Conservation (phyloP, 2,113 vertebrate species). For the Sinocyclocheilus anophthalmus region DNA sequence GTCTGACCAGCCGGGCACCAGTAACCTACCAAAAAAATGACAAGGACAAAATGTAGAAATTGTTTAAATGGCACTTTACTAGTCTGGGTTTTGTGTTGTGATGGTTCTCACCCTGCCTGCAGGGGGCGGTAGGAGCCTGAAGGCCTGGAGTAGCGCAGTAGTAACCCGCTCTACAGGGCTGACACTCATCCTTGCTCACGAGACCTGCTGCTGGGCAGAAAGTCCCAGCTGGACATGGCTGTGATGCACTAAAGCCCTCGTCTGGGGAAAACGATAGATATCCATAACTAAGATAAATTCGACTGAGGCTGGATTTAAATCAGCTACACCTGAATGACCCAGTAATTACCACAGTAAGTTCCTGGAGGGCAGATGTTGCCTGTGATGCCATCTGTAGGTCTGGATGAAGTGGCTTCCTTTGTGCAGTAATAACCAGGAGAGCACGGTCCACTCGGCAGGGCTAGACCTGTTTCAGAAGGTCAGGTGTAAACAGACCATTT, state of each 20-base stretch:
- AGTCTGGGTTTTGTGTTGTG: background rate
- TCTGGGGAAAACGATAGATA: slow-evolving; percentile 65
- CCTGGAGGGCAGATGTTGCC: slow-evolving; percentile 86
- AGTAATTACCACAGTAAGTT: slow-evolving; percentile 82
- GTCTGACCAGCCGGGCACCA: slow-evolving; percentile 79
- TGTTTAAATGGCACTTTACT: background rate
- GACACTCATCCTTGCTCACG: slow-evolving; percentile 73
- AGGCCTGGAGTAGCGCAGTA: slow-evolving; percentile 81
- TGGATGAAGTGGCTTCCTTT: slow-evolving; percentile 75
- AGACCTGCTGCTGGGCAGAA: slow-evolving; percentile 79
- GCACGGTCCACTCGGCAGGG: slow-evolving; percentile 82
- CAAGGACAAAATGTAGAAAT: slow-evolving; percentile 33
- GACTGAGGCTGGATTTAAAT: background rate
- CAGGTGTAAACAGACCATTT: background rate
- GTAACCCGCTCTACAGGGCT: slow-evolving; percentile 80
- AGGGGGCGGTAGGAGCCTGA: slow-evolving; percentile 78
- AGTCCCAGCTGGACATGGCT: slow-evolving; percentile 82
- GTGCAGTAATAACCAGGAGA: slow-evolving; percentile 84
- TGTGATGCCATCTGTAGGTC: slow-evolving; percentile 79
- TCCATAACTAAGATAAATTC: background rate
- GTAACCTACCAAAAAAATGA: slow-evolving; percentile 67
- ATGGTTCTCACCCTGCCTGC: slow-evolving; percentile 77
- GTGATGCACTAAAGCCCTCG: slow-evolving; percentile 77
- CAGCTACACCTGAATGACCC: background rate
- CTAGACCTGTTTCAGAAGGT: slow-evolving; percentile 75